These are phyloP conservation scores for Disparrhopalites patrizii DNA, from an alignment of 2,888 invertebrate genomes.

Conservation along the genomic window DNA sequence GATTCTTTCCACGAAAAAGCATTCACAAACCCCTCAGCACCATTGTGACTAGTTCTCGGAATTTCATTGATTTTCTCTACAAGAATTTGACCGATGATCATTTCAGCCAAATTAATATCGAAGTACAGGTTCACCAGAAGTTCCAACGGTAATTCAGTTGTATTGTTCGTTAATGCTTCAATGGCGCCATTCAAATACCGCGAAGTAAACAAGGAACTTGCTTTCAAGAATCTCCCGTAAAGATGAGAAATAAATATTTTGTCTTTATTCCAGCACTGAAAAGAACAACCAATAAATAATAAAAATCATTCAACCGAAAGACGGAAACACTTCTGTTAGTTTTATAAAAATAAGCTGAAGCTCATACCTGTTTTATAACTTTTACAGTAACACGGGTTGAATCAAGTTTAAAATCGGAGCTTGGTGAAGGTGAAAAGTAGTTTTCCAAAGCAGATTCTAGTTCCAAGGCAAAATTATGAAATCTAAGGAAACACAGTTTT, in stretches of 20 bases:
- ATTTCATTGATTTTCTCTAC: conserved; percentile 35
- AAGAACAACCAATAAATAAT: not conserved
- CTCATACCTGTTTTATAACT: conserved; percentile 46
- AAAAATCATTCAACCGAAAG: not conserved
- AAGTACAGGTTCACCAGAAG: conserved; percentile 34
- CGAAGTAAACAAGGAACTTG: conserved; percentile 46
- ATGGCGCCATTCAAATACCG: conserved; percentile 41
- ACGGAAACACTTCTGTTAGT: not conserved
- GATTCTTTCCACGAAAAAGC: conserved; percentile 40
- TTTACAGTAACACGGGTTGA: conserved; percentile 42
- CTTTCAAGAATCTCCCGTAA: conserved; percentile 45
- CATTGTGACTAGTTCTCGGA: not conserved
- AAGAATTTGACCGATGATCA: conserved; percentile 43
- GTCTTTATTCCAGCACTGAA: conserved; percentile 47
- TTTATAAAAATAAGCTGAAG: no score
- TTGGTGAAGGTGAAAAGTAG: conserved; percentile 34
- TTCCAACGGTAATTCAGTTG: conserved; percentile 27
- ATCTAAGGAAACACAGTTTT: conserved; percentile 55
- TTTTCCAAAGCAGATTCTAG: conserved; percentile 56
- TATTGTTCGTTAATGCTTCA: conserved; percentile 34
- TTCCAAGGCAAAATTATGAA: conserved; percentile 83
- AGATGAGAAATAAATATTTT: conserved; percentile 44
- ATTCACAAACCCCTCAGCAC: conserved; percentile 29
- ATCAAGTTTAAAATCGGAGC: conserved; percentile 44
- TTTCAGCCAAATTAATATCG: conserved; percentile 46